Base-by-base conservation (phyloP, 2,113 vertebrate genomes). In the Tragelaphus buxtoni region DNA sequence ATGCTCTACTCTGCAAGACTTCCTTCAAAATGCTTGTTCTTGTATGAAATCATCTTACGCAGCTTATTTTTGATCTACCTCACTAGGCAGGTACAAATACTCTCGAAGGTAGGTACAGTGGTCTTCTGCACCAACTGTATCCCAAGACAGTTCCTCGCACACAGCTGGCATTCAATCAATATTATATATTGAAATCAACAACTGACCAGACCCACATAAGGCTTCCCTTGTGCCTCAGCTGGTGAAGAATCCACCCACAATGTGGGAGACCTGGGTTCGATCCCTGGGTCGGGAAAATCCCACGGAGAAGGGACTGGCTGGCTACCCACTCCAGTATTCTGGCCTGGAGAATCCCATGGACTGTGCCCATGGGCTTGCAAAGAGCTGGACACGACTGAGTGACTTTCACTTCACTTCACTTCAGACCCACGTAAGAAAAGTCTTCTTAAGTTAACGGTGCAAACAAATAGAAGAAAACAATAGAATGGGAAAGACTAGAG, bases 191-290 rank as follows among this genome's bases (percentile, higher is more conserved):
- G 16, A 16, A 82, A 49, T 7, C 56, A 20, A 79, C 20, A 72
- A 83, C 26, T 82, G 20, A 72, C 18, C 39, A 86, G 47, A 93
- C n/a, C 45, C 42, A 88, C 56, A 88, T 39, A 76, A n/a, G 35
- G 65, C 18, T 69, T 20, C 18, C 18, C 65, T 69, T 10, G 65
- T 39, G 65, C 18, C 65, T 69, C n/a, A 22, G 65, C n/a, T 72
- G 65, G 18, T 72, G 6, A 72, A 72, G 65, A 39, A 72, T 22
- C 9, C 0, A 9, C 18, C 65, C 9, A 10, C n/a, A 39, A 39
- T 12, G 18, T 9, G 6, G n/a, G n/a, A 72, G n/a, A 39, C 65
- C 65, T 22, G n/a, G n/a, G n/a, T 72, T 72, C 17, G 2, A 72
- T 72, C n/a, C 18, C n/a, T 22, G n/a, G n/a, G n/a, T 69, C 0